Evolutionary conservation across 2,888 invertebrate genomes (phyloP), one percentile per base, ranked within the genome.

Genomic region (Rhogogaster chlorosoma): DNA sequence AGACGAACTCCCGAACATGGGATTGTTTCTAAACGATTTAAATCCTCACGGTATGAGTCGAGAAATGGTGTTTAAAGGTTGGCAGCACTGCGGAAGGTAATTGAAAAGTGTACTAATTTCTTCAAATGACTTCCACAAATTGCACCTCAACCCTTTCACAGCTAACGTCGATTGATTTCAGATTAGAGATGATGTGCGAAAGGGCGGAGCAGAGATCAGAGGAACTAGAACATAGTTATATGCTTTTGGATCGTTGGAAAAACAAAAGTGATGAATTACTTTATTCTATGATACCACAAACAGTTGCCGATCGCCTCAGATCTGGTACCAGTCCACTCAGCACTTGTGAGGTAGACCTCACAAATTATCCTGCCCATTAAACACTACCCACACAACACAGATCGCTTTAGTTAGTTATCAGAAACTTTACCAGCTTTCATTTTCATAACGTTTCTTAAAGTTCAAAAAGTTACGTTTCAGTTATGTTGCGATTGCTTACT

Each of bases 231-330:
- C 96, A 96, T 88, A 98, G 97, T 57, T 95, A 97, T 90, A 95
- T 96, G 83, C 94, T 98, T 29, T 94, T 97, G 22, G 98, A 98
- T 91, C 96, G 96, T 49, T 98, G 98, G 98, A 97, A 98, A 92
- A 95, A 96, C 85, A 96, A 97, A 88, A 97, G 98, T 0, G 98
- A 98, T 91, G 97, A 97, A 88, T 94, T 98, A 5, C 94, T 98
- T 0, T 98, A 98, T 91, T 98, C 98, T 0, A 98, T 98, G 98
- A 98, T 98, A 90, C 98, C 98, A 0, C 96, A 96, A 90, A 96
- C 96, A 1, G 96, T 98, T 22, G 98, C 98, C 0, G 97, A 98
- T 90, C 95, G 97, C 87, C 94, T 98, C 89, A 95, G 97, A 85
- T 94, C 95, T 29, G 98, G 98, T 0, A 95, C 96, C 86, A 96